phyloP scores from a whole-genome alignment of 35 echinoderm and acorn worm species.

The Holothuria glaberrima region DNA sequence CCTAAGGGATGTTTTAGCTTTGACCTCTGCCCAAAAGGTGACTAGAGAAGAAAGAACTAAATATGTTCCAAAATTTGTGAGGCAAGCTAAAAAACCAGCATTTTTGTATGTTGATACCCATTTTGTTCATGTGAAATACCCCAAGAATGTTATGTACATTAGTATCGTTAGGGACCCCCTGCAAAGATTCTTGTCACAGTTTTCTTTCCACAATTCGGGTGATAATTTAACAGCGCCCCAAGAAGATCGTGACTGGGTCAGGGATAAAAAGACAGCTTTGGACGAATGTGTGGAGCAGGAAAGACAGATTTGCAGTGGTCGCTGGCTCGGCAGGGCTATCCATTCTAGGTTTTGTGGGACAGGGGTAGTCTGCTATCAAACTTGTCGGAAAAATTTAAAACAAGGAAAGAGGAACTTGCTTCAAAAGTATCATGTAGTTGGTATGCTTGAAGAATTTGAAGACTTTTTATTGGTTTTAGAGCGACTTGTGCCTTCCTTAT shows the following conservation, averaged over 20 bases:
- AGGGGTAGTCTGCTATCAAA: slow-evolving; percentile 46
- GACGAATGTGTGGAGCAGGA: slow-evolving; percentile 35
- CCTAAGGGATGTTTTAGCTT: neutral
- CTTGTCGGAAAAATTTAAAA: slow-evolving; percentile 19
- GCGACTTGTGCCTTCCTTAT: slow-evolving; percentile 25
- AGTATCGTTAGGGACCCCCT: slow-evolving; percentile 39
- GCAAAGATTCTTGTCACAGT: slow-evolving; percentile 46
- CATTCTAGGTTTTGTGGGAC: slow-evolving; percentile 54
- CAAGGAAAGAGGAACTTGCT: slow-evolving; percentile 33
- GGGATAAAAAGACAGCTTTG: neutral
- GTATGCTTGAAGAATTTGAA: slow-evolving; percentile 57
- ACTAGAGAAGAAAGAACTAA: slow-evolving; percentile 21
- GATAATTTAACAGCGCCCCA: slow-evolving; percentile 24
- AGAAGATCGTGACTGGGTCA: slow-evolving; percentile 27
- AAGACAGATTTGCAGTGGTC: slow-evolving; percentile 32
- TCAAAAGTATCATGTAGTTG: slow-evolving; percentile 37
- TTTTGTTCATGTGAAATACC: slow-evolving; percentile 25
- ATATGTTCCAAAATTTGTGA: slow-evolving; percentile 27
- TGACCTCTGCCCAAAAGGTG: slow-evolving; percentile 4
- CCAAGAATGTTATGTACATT: slow-evolving; percentile 49
- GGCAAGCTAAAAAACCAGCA: slow-evolving; percentile 20
- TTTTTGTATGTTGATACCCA: slow-evolving; percentile 54
- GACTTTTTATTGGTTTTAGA: slow-evolving; percentile 43
- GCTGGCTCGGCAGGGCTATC: slow-evolving; percentile 42
- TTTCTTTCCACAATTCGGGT: slow-evolving; percentile 43